phyloP scores from a whole-genome alignment of 1,140 invertebrate genomes.

The Anthonomus grandis region DNA sequence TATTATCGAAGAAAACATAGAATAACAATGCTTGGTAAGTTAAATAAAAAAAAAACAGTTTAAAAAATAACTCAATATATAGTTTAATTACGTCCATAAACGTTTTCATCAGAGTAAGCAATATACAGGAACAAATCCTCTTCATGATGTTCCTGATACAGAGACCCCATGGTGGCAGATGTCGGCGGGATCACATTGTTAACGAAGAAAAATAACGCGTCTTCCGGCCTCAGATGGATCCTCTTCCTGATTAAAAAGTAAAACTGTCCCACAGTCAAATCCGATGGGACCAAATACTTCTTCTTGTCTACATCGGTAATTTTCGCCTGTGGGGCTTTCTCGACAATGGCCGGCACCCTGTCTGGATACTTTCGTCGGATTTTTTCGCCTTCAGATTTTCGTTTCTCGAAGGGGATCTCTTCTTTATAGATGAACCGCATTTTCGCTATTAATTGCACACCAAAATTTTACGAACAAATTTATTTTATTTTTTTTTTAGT shows the following conservation, averaged over 20 bases:
- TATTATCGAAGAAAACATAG: too few species aligned
- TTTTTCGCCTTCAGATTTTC: too few species aligned
- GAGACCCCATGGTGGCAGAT: slow-evolving; percentile 96
- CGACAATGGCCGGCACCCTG: slow-evolving; percentile 99
- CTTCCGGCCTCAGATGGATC: slow-evolving; percentile 94
- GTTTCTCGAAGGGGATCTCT: too few species aligned
- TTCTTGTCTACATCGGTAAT: slow-evolving; percentile 99
- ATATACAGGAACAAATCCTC: neutral
- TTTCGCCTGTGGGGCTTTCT: slow-evolving; percentile 97
- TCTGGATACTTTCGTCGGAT: too few species aligned
- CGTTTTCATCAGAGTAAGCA: neutral
- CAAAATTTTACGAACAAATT: too few species aligned
- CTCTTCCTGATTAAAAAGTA: slow-evolving; percentile 98
- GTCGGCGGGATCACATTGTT: slow-evolving; percentile 99
- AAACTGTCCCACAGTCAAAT: slow-evolving; percentile 98
- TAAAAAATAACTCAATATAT: too few species aligned
- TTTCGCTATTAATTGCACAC: too few species aligned
- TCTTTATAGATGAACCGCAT: too few species aligned
- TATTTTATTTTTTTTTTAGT: too few species aligned
- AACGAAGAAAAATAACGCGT: slow-evolving; percentile 99
- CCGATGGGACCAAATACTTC: slow-evolving; percentile 98
- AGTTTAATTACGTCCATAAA: too few species aligned
- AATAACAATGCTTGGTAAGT: too few species aligned
- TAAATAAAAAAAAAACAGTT: too few species aligned
- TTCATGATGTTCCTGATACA: slow-evolving; percentile 71